phyloP scores from a whole-genome alignment of 2,113 vertebrate species.

The Crotalus helleri region DNA sequence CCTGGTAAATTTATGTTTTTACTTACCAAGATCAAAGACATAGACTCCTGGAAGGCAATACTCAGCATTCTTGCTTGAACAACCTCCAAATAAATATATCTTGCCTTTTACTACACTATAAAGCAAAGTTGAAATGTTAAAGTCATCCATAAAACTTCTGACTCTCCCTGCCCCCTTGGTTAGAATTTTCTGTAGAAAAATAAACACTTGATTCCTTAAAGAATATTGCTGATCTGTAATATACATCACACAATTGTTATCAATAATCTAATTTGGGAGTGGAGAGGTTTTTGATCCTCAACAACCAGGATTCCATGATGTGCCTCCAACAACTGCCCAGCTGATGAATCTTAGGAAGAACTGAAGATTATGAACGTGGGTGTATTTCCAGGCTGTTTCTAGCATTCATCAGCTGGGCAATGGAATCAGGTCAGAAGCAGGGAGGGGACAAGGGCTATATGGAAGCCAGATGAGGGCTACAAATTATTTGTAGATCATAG shows the following conservation, averaged over 20 bases:
- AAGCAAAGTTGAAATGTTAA: constrained; percentile 16
- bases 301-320: background rate
- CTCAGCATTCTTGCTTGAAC: constrained; percentile 50
- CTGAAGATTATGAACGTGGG: background rate
- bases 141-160: background rate
- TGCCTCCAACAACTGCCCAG: too few species aligned
- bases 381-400: background rate
- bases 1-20: background rate
- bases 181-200: constrained; percentile 7
- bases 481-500: background rate
- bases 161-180: background rate
- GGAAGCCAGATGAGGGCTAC: background rate
- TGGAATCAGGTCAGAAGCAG: background rate
- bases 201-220: constrained; percentile 6
- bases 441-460: background rate
- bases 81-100: constrained; percentile 70
- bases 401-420: background rate
- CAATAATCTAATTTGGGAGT: background rate
- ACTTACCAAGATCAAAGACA: constrained; percentile 70
- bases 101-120: constrained; percentile 64
- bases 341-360: too few species aligned
- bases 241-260: background rate
- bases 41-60: constrained; percentile 68
- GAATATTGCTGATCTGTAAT: background rate
- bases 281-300: background rate